Evolutionary conservation across 2,888 invertebrate species (phyloP), one percentile per base, ranked within the genome.

Genomic region (Euproctis similis): DNA sequence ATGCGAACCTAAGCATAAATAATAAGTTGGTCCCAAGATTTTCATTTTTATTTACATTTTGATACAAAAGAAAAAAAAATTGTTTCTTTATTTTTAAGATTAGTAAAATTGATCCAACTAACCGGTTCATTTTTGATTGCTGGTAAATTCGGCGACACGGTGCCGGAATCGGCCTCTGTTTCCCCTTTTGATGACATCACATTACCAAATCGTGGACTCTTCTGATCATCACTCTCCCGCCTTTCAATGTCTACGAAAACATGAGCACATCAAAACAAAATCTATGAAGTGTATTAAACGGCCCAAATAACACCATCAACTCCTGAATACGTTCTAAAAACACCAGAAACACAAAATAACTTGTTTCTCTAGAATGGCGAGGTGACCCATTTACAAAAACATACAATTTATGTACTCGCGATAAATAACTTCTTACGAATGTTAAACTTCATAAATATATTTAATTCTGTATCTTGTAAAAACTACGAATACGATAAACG

Each of bases 151-250:
- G 85, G 85, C 56, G 85, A 85, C 66, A 84, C 74, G 52, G 85
- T 82, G 80, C 85, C 85, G 49, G 85, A 85, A 53, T 85, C 85
- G 73, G 85, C 85, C 74, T 85, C 85, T 60, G 85, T 84, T 78
- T 85, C 85, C 69, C 82, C 84, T 75, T 84, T 80, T 71, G 84
- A 82, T 82, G 85, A 85, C 85, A 85, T 85, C 82, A 84, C 85
- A 82, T 74, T 70, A 72, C 73, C 74, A 76, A 63, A 53, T 71
- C 74, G 66, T 67, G 67, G 64, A 62, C 72, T 67, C n/a, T 62
- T 62, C 70, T 75, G 76, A 60, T 61, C 84, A 84, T 84, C 78
- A 82, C 84, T 82, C 74, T 76, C 76, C 78, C 78, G 74, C 77
- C 74, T 67, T 64, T 50, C 61, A 53, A 57, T 51, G 60, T n/a